Evolutionary conservation across 2,888 invertebrate genomes (phyloP), one percentile per base, ranked within the genome.

Genomic region (Ceramica pisi): DNA sequence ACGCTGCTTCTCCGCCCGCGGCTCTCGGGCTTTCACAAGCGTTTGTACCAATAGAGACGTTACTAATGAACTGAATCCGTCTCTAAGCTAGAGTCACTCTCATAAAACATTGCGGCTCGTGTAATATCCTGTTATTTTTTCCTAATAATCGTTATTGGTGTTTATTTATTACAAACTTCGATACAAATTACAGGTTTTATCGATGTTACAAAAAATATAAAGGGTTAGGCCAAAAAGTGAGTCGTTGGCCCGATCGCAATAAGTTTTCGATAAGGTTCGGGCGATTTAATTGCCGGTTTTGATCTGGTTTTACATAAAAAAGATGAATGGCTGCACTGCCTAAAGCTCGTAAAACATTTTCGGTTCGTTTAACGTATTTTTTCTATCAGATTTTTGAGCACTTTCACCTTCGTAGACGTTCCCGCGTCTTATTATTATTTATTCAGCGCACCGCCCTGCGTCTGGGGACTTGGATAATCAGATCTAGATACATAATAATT

Each of bases 81-180:
- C 87, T 86, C 86, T 88, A 89, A 84, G 81, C 88, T 90, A 92
- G 91, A 93, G 91, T 94, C 93, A 92, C 92, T 88, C 89, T 87
- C 92, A 92, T 94, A 94, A 94, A 94, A 90, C 91, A 92, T 91
- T 89, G 86, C 84, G 86, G 87, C 90, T 87, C 90, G 85, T 89
- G 91, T 95, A 95, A 95, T 95, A 95, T 95, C 95, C 95, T 95
- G 94, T 95, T 95, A 95, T 95, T 95, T 95, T 93, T 93, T 94
- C 92, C 90, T 95, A 96, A 96, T 95, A 95, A 95, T 95, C 94
- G 94, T 95, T 95, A 96, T 95, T 95, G 95, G 93, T 95, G 95
- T 95, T 96, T 96, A 96, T 96, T 96, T 96, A 96, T 96, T 95
- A 95, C 94, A 93, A 94, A 91, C 91, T 91, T 92, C 90, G 93